Conservation (phyloP, 2,797 vertebrate species). For the Petrocephalus sullivani region DNA sequence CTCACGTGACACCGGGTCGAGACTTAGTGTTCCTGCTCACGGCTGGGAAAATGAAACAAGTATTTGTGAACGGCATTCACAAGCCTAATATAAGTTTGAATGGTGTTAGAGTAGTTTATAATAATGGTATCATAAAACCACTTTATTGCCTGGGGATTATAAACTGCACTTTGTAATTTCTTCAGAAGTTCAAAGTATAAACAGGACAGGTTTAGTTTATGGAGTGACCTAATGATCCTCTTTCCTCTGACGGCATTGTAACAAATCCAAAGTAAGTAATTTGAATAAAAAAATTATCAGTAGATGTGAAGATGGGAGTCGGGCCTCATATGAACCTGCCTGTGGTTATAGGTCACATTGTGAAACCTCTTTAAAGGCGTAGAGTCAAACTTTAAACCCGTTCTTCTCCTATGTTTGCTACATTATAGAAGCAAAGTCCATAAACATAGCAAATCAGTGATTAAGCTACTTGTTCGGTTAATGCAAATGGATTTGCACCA, state of each 20-base stretch:
- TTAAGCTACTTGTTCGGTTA: conserved; percentile 9
- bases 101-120: conserved; percentile 37
- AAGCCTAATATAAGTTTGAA: conserved; percentile 26
- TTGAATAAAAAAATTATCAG: conserved; percentile 33
- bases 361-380: conserved; percentile 52
- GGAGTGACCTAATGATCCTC: conserved; percentile 22
- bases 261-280: conserved; percentile 43
- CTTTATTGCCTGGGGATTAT: conserved; percentile 37
- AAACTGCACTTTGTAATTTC: conserved; percentile 41
- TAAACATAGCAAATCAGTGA: conserved; percentile 51
- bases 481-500: neutral
- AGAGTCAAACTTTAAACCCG: conserved; percentile 61
- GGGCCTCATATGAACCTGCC: conserved; percentile 28
- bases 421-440: conserved; percentile 58
- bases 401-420: conserved; percentile 32
- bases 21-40: neutral
- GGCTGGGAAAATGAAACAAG: neutral
- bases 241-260: conserved; percentile 38
- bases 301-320: conserved; percentile 26
- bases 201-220: conserved; percentile 36
- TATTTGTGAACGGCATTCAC: neutral
- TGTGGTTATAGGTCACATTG: conserved; percentile 43
- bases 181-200: conserved; percentile 40
- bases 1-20: neutral
- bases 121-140: conserved; percentile 23